Evolutionary conservation across 2,113 vertebrate species (phyloP).

Genomic region (Eleginops maclovinus): DNA sequence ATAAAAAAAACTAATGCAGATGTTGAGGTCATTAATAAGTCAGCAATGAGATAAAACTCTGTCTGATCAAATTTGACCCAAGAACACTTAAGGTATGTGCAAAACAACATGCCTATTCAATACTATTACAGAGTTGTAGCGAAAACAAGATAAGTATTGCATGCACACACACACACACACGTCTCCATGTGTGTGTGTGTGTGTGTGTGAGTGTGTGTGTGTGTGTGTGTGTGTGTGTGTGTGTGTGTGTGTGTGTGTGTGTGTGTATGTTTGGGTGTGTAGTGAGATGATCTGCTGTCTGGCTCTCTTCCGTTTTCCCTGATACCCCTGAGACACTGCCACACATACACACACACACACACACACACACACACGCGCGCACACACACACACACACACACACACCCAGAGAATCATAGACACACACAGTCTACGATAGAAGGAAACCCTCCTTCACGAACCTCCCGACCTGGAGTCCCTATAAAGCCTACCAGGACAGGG

Average conservation of each 20-base stretch:
- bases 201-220: slow-evolving; percentile 32
- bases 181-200: slow-evolving; percentile 27
- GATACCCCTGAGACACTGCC: slow-evolving; percentile 56
- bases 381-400: slow-evolving; percentile 29
- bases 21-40: too few species aligned
- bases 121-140: neutral
- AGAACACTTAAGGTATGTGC: too few species aligned
- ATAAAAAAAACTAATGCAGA: too few species aligned
- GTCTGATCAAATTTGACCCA: too few species aligned
- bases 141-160: neutral
- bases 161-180: neutral
- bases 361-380: slow-evolving; percentile 3
- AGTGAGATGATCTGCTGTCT: slow-evolving; percentile 64
- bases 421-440: slow-evolving; percentile 51
- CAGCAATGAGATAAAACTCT: too few species aligned
- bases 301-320: slow-evolving; percentile 56
- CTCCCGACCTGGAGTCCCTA: slow-evolving; percentile 70
- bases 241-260: slow-evolving; percentile 30
- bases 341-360: slow-evolving; percentile 7
- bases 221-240: slow-evolving; percentile 32
- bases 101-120: neutral
- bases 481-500: slow-evolving; percentile 53
- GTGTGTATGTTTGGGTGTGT: slow-evolving; percentile 33
- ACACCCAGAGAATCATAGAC: slow-evolving; percentile 3
- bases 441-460: slow-evolving; percentile 72